These are phyloP conservation scores for Cyaniris semiargus DNA, from an alignment of 2,888 invertebrate genomes.

Conservation along the genomic window DNA sequence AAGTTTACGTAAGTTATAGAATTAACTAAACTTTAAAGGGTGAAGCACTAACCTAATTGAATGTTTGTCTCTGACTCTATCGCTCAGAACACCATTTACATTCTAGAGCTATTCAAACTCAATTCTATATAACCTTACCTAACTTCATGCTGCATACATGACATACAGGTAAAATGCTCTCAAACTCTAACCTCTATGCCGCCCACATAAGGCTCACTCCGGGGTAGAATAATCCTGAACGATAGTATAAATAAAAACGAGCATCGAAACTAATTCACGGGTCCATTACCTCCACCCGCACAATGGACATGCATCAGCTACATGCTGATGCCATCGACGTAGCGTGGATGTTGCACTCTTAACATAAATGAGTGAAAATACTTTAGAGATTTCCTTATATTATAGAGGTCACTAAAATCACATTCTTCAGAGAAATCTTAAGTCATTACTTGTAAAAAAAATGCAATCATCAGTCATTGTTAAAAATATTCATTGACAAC, in stretches of 20 bases:
- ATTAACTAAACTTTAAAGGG: no score
- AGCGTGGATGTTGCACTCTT: neutral
- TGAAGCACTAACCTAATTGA: no score
- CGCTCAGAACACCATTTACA: neutral
- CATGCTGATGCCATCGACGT: neutral
- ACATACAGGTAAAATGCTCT: neutral
- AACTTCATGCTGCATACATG: neutral
- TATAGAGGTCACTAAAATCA: no score
- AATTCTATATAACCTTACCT: neutral
- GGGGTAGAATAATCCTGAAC: neutral
- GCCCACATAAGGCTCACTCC: neutral
- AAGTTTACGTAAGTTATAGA: no score
- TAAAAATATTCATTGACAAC: no score
- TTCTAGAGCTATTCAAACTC: neutral
- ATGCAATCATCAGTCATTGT: no score
- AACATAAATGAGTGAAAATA: no score
- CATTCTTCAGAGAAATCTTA: no score
- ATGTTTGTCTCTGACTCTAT: no score
- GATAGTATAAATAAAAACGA: constrained; percentile 1
- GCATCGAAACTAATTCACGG: constrained; percentile 5
- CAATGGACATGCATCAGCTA: neutral
- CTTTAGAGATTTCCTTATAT: no score
- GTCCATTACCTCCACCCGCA: neutral
- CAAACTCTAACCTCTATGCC: neutral
- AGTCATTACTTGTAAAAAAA: no score